These are phyloP conservation scores for Rutpela maculata DNA, from an alignment of 2,888 invertebrate genomes.

Conservation along the genomic window DNA sequence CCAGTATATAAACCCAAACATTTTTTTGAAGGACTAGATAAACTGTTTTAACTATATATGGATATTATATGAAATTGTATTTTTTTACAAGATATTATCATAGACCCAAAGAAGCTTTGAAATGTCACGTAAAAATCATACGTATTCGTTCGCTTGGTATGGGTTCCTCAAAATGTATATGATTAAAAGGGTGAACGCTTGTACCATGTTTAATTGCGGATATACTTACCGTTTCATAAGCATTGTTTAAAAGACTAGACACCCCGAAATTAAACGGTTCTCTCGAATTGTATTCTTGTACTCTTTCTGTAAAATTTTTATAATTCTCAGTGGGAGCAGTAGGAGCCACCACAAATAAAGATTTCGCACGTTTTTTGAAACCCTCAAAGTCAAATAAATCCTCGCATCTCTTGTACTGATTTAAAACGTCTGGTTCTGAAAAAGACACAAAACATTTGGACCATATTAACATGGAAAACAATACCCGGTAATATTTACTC, in stretches of 20 bases:
- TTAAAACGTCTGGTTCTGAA: constrained; percentile 76
- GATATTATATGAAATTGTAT: too few relatives aligned
- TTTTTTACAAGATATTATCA: too few relatives aligned
- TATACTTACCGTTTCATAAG: constrained; percentile 53
- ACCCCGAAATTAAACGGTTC: constrained; percentile 86
- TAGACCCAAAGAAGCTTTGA: too few relatives aligned
- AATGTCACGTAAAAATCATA: too few relatives aligned
- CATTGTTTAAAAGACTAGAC: constrained; percentile 43
- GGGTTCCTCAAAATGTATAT: too few relatives aligned
- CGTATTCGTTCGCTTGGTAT: too few relatives aligned
- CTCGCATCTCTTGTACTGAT: constrained; percentile 78
- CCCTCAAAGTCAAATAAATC: constrained; percentile 77
- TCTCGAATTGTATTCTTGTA: constrained; percentile 85
- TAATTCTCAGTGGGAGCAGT: constrained; percentile 87
- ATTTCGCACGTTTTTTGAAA: constrained; percentile 84
- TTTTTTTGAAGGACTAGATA: too few relatives aligned
- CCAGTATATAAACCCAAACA: too few relatives aligned
- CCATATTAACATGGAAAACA: not conserved
- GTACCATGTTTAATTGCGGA: too few relatives aligned
- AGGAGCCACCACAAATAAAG: constrained; percentile 91
- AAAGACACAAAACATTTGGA: constrained; percentile 36
- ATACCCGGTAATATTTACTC: too few relatives aligned
- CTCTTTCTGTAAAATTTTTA: constrained; percentile 86
- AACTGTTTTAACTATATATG: too few relatives aligned
- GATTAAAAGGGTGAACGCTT: too few relatives aligned